Conservation (phyloP, 2,797 vertebrate species). For the Phrynocephalus forsythii region DNA sequence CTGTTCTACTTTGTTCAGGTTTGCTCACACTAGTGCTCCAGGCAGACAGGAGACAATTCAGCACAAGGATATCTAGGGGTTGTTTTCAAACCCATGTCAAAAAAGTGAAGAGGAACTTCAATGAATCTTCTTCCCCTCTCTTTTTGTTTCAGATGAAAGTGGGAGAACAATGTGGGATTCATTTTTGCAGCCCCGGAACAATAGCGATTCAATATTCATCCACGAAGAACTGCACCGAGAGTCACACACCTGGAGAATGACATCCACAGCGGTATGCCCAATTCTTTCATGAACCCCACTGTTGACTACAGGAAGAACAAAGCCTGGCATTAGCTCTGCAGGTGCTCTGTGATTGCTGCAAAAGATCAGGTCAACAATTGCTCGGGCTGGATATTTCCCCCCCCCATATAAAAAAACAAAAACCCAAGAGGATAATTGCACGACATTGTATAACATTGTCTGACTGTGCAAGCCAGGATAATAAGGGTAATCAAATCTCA, state of each 20-base stretch:
- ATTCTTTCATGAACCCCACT: neutral
- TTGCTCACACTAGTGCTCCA: neutral
- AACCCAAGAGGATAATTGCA: slow-evolving; percentile 12
- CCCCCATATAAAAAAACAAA: neutral
- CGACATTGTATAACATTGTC: neutral
- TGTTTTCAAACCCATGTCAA: neutral
- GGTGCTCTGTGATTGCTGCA: neutral
- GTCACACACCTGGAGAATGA: neutral
- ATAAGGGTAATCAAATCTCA: slow-evolving; percentile 7
- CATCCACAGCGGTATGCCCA: slow-evolving; percentile 41
- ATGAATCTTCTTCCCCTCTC: slow-evolving; percentile 7
- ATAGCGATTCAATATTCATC: slow-evolving; percentile 32
- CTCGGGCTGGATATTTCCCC: neutral
- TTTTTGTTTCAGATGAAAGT: neutral
- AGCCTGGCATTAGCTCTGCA: slow-evolving; percentile 17
- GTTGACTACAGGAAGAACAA: slow-evolving; percentile 14
- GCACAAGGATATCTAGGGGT: neutral
- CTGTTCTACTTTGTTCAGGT: neutral
- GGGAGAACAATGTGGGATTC: slow-evolving; percentile 9
- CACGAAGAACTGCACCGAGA: slow-evolving; percentile 5
- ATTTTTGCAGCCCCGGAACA: slow-evolving; percentile 33
- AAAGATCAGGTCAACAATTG: slow-evolving; percentile 25
- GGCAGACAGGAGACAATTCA: neutral
- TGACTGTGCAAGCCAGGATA: slow-evolving; percentile 9
- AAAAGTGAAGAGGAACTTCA: slow-evolving; percentile 3